Evolutionary conservation across 2,113 vertebrate species (phyloP).

Genomic region (Agelaius phoeniceus): DNA sequence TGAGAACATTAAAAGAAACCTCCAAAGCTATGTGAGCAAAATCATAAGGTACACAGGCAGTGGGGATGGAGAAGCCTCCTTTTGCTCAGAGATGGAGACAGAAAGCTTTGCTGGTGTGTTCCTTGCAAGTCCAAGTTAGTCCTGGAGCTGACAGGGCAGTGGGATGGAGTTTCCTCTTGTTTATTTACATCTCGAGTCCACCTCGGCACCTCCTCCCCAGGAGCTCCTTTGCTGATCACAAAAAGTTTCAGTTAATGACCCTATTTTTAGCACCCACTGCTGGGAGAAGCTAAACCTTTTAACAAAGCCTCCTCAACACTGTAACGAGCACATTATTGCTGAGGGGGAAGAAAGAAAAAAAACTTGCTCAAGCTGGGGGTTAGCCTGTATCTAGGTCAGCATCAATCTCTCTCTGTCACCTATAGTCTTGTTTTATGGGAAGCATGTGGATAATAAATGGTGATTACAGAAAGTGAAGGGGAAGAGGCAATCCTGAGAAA

Average conservation of each 20-base stretch:
- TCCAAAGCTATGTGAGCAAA: background rate
- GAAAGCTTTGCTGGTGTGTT: background rate
- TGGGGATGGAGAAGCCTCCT: background rate
- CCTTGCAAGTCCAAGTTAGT: background rate
- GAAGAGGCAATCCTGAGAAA: conserved; percentile 50
- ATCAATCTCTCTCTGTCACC: conserved; percentile 31
- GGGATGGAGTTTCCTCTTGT: background rate
- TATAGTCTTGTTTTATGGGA: conserved; percentile 35
- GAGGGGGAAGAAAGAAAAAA: background rate
- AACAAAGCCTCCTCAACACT: background rate
- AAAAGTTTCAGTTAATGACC: background rate
- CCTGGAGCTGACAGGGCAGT: background rate
- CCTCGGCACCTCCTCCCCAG: background rate
- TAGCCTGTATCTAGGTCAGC: conserved; percentile 39
- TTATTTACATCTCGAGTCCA: background rate
- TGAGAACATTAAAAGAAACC: background rate
- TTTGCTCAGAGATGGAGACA: background rate
- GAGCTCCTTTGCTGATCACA: background rate
- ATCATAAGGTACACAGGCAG: background rate
- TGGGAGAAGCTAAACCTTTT: conserved; percentile 29
- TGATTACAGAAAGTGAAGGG: conserved; percentile 4
- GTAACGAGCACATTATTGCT: background rate
- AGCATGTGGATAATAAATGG: conserved; percentile 20
- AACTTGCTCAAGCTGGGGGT: background rate
- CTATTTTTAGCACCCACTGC: conserved; percentile 23